A percentile compares a stretch with the other conserved stretches of the same genome.
Evolutionary conservation across 2,797 vertebrate genomes (phyloP).

Genomic region (Myotis planiceps): DNA sequence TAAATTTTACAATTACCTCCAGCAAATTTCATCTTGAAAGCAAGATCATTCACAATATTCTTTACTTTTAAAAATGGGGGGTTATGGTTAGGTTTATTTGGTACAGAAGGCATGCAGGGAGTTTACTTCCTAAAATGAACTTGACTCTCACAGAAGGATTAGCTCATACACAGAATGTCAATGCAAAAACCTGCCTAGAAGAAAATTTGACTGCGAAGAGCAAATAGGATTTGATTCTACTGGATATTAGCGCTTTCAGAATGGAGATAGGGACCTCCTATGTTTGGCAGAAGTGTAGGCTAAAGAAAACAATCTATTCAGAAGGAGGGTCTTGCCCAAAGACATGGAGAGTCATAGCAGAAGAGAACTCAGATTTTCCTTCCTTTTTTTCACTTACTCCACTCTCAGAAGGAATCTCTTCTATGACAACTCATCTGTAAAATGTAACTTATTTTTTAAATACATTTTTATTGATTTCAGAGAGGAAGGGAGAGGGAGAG

Average conservation of each 20-base stretch:
- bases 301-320: neutral
- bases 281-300: neutral
- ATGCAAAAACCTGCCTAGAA: neutral
- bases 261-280: neutral
- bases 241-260: neutral
- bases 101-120: neutral
- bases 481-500: too few relatives aligned
- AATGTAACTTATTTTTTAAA: neutral
- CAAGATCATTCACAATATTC: neutral
- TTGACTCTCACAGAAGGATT: neutral
- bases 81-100: neutral
- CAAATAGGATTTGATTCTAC: neutral
- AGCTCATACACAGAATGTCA: neutral
- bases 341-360: neutral
- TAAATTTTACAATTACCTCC: neutral
- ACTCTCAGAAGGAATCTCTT: conserved; percentile 47
- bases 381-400: neutral
- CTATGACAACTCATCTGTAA: conserved; percentile 63
- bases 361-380: neutral
- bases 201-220: neutral
- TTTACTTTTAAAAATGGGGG: neutral
- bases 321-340: neutral
- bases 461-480: too few relatives aligned
- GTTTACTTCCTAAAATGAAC: neutral
- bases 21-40: conserved; percentile 14